Percentiles rank a stretch among this genome's conserved stretches.
phyloP scores from a whole-genome alignment of 2,797 vertebrate species.

The Macropus fuliginosus region DNA sequence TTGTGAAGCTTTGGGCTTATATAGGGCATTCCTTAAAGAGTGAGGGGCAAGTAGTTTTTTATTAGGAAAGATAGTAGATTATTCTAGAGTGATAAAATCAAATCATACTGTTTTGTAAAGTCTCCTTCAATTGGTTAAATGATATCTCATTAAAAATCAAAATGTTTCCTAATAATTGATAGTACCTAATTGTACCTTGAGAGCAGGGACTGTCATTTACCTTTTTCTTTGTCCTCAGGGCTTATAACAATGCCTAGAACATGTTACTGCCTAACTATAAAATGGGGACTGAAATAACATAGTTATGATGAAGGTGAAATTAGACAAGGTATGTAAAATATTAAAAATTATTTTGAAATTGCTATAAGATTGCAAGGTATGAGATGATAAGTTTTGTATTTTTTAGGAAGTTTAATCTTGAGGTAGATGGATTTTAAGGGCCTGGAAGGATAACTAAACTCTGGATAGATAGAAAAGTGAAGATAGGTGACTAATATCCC shows the following conservation, averaged over 20 bases:
- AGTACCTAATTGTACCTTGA: accelerated
- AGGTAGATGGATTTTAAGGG: not conserved
- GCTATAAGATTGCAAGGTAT: not conserved
- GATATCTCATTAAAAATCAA: not conserved
- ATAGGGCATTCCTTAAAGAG: not conserved
- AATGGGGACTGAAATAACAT: not conserved
- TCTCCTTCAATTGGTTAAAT: conserved; percentile 5
- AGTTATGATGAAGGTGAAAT: not conserved
- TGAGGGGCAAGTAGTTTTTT: not conserved
- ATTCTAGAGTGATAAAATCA: not conserved
- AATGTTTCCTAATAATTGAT: conserved; percentile 4
- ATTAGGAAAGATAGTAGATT: not conserved
- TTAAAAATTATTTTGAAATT: not conserved
- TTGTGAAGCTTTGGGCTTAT: not conserved
- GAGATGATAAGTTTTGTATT: not conserved
- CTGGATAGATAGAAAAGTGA: not conserved
- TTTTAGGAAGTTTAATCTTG: not conserved
- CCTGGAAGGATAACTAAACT: not conserved
- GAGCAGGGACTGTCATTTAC: not conserved
- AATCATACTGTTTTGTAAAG: conserved; percentile 23
- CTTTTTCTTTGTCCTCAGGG: not conserved
- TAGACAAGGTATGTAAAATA: not conserved
- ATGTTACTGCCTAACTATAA: not conserved
- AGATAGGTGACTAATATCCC: not conserved
- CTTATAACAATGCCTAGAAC: not conserved